Evolutionary conservation across 2,888 invertebrate genomes (phyloP).

Genomic region (Sminthurides aquaticus): DNA sequence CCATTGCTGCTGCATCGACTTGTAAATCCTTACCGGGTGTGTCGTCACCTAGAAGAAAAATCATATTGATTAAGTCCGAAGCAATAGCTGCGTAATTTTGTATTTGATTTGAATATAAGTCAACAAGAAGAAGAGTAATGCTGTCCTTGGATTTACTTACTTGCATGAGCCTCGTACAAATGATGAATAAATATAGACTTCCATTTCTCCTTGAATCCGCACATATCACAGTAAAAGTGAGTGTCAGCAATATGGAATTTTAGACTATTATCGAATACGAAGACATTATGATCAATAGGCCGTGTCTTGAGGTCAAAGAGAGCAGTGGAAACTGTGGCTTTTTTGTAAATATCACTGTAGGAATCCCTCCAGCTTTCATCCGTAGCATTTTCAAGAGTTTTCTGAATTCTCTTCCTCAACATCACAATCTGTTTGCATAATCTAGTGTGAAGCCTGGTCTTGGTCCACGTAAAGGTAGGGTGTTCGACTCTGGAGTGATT

Average conservation of each 20-base stretch:
- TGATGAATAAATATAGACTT: slow-evolving; percentile 1
- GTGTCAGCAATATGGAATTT: slow-evolving; percentile 3
- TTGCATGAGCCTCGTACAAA: neutral
- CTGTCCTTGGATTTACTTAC: no score
- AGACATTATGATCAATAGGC: neutral
- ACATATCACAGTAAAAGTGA: neutral
- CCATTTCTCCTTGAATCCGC: slow-evolving; percentile 6
- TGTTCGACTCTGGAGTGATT: neutral
- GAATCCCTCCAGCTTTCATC: neutral
- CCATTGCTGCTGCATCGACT: slow-evolving; percentile 1
- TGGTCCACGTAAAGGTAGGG: neutral
- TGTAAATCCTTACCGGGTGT: neutral
- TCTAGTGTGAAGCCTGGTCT: neutral
- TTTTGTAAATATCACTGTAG: neutral
- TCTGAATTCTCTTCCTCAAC: neutral
- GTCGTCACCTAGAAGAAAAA: neutral
- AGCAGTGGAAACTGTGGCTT: neutral
- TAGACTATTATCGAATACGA: neutral
- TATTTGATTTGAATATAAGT: no score
- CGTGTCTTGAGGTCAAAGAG: slow-evolving; percentile 4
- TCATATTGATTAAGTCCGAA: no score
- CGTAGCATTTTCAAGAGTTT: neutral
- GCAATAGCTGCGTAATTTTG: no score
- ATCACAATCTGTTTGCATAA: neutral
- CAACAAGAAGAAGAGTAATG: no score